phyloP scores from a whole-genome alignment of 2,888 invertebrate genomes.

The Muschampia plurimacula region DNA sequence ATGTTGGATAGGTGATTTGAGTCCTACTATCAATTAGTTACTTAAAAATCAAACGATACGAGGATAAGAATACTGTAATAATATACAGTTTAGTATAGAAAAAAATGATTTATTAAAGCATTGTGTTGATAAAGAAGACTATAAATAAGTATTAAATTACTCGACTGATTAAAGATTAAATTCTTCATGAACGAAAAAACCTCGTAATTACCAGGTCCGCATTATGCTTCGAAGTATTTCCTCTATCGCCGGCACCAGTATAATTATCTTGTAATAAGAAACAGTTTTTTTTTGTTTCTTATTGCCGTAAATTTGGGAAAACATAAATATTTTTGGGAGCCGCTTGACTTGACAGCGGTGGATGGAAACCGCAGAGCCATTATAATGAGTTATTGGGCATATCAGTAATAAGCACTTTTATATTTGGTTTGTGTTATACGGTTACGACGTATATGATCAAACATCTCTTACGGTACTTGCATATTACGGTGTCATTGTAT shows the following conservation, averaged over 20 bases:
- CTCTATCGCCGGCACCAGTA: neutral
- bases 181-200: neutral
- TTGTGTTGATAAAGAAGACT: neutral
- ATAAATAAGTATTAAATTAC: neutral
- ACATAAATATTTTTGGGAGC: slow-evolving; percentile 36
- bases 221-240: neutral
- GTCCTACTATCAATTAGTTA: neutral
- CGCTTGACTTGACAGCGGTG: slow-evolving; percentile 47
- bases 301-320: slow-evolving; percentile 12
- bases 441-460: neutral
- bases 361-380: slow-evolving; percentile 51
- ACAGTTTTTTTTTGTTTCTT: slow-evolving; percentile 7
- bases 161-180: neutral
- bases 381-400: slow-evolving; percentile 66
- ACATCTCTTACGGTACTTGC: no score
- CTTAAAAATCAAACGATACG: neutral
- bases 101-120: neutral
- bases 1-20: neutral
- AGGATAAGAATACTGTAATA: neutral
- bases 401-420: slow-evolving; percentile 64
- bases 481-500: no score
- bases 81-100: no score
- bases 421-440: slow-evolving; percentile 53
- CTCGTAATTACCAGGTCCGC: neutral
- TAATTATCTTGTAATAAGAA: slow-evolving; percentile 18